Base-by-base conservation (phyloP, 2,888 invertebrate genomes). In the Pycnomerus fuliginosus region DNA sequence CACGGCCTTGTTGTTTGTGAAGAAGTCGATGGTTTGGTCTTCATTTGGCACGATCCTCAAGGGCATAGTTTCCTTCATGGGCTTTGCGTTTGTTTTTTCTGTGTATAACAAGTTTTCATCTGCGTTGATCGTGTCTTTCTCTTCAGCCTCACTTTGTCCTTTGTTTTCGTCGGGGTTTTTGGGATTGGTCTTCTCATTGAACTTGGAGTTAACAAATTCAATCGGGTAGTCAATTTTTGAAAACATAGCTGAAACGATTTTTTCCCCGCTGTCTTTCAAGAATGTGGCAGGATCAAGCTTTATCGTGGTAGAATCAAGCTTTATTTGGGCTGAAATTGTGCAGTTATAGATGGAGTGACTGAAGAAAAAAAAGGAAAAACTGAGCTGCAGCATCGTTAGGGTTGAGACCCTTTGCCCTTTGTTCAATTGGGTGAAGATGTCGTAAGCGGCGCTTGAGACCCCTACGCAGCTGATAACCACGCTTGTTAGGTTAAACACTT, bases 1-100 rank as follows among this genome's bases (percentile, higher is more conserved):
- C 24, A 80, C 53, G 17, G 76, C 72, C 55, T 77, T 80, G 63
- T 79, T 80, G 24, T 76, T 74, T 0, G 78, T 71, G 1, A 79
- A 72, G 49, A 76, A 74, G 1, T 77, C 74, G 53, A 80, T 78
- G 53, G 76, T 77, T 46, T 80, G 77, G 52, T 80, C 78, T 55
- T 76, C 78, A 60, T 80, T 71, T 7, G 57, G 57, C 28, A 80
- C 77, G 53, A 71, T 78, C 33, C 74, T 69, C 32, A 80, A 75
- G 8, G 78, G 74, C 46, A 66, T 65, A 32, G 77, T 73, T 37
- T 80, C 80, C 38, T 79, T 76, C 10, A 69, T 36, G n/a, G 65
- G 53, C 1, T 50, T 51, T 5, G 50, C 43, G 3, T 53, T 58
- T 1, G 50, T 40, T 37, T 57, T n/a, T n/a, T n/a, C n/a, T n/a